Evolutionary conservation across 2,113 vertebrate species (phyloP), one percentile per base, ranked within the genome.

Genomic region (Amphiprion percula): DNA sequence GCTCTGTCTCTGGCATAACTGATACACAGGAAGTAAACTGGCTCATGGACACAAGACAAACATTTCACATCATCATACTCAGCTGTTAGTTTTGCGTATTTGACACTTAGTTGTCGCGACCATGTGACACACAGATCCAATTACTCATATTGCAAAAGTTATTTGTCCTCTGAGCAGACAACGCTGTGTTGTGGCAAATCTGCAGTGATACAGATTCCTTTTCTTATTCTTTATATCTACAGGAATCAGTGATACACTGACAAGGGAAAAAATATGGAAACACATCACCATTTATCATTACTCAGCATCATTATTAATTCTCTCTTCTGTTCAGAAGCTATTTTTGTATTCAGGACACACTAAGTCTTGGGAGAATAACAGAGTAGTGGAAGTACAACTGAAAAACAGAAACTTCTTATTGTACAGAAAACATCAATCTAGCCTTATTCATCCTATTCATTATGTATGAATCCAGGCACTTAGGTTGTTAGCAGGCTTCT

Each of bases 391-490:
- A 16, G 58, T 41, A 28, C 28, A 60, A 52, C 68, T 41, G 19
- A 11, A 73, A 58, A 68, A 28, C 4, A 10, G 30, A 54, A 9
- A 2, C 33, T 44, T 44, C 14, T 44, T 15, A 44, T 44, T 44
- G 41, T 64, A 78, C 61, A 67, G 56, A 72, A 80, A 72, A 77
- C 24, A 77, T 82, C 68, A 83, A 66, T 81, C 49, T 49, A 41
- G 37, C 4, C 54, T 56, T 52, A 75, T 77, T 68, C 81, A 41
- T 16, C 62, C 49, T 47, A 68, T 88, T 79, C 55, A 85, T 90
- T 79, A 90, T 88, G 63, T 52, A 89, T 79, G 58, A 82, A 64
- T 10, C 68, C 4, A 11, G 28, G 70, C 85, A 77, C 71, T 87
- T 77, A 77, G 72, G 55, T 55, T 59, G 68, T 77, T 75, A 66